Evolutionary conservation across 2,113 vertebrate species (phyloP).

Genomic region (Melanerpes formicivorus): DNA sequence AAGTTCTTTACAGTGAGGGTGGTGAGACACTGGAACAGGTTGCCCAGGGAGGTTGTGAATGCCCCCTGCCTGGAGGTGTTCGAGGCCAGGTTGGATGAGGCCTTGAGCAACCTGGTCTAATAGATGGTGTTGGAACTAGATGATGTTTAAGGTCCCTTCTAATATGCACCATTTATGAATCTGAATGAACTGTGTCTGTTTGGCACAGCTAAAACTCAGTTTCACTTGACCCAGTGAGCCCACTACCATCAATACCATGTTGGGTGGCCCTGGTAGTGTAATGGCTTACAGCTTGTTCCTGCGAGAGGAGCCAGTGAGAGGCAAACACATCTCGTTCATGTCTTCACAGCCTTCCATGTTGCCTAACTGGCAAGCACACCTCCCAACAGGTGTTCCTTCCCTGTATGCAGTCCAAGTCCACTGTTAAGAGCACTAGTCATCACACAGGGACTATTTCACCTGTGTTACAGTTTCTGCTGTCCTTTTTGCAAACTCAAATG

Average conservation of each 20-base stretch:
- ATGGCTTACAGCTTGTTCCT: accelerated
- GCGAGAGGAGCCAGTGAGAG: not conserved
- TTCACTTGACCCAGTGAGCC: accelerated
- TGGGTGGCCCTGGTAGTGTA: too few relatives aligned
- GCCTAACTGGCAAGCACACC: accelerated
- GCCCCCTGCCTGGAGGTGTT: too few relatives aligned
- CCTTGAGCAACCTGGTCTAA: too few relatives aligned
- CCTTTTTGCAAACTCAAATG: not conserved
- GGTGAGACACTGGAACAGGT: too few relatives aligned
- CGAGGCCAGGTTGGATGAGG: too few relatives aligned
- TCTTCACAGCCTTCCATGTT: not conserved
- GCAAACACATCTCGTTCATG: accelerated
- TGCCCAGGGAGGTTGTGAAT: too few relatives aligned
- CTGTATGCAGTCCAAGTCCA: accelerated
- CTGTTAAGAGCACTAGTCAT: not conserved
- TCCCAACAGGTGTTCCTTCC: not conserved
- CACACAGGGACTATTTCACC: not conserved
- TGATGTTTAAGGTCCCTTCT: too few relatives aligned
- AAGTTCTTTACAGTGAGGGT: too few relatives aligned
- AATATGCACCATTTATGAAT: too few relatives aligned
- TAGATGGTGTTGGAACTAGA: too few relatives aligned
- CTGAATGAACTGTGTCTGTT: not conserved
- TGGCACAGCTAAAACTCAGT: not conserved
- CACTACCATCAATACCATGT: accelerated
- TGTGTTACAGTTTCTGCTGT: not conserved